A percentile compares a stretch with the other conserved stretches of the same genome.
Evolutionary conservation across 2,888 invertebrate genomes (phyloP).

Genomic region (Ormyrus pomaceus): DNA sequence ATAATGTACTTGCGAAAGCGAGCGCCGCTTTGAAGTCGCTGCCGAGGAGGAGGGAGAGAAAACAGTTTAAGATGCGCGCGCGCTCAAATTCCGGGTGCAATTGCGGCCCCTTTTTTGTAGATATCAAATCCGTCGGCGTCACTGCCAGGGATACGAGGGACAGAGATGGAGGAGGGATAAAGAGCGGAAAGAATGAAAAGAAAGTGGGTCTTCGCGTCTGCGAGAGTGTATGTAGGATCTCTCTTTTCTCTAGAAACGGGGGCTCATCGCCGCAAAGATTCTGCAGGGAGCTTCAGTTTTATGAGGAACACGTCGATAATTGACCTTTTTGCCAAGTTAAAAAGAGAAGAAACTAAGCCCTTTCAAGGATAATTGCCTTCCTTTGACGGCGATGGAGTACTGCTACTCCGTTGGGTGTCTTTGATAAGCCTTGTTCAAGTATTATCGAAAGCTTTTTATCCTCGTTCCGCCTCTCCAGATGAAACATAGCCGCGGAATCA

Average conservation of each 20-base stretch:
- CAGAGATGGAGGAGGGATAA: neutral
- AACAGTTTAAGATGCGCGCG: neutral
- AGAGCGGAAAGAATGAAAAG: conserved; percentile 30
- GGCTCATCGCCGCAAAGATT: conserved; percentile 17
- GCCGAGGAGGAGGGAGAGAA: neutral
- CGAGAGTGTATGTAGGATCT: neutral
- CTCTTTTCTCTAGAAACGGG: conserved; percentile 1
- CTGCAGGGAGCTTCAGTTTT: neutral
- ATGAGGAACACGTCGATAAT: conserved; percentile 41
- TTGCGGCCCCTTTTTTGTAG: conserved; percentile 32
- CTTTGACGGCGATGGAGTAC: conserved; percentile 32
- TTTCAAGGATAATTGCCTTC: conserved; percentile 47
- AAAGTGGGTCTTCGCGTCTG: conserved; percentile 21
- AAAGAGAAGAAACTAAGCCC: conserved; percentile 20
- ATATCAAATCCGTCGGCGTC: conserved; percentile 3
- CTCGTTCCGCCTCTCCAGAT: no score
- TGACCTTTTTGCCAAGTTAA: conserved; percentile 4
- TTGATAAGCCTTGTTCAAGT: no score
- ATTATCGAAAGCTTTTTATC: no score
- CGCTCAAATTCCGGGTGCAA: conserved; percentile 29
- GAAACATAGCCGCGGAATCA: no score
- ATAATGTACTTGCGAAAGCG: conserved; percentile 24
- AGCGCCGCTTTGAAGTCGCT: conserved; percentile 39
- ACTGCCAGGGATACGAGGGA: neutral
- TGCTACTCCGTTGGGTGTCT: neutral